These are phyloP conservation scores for Drosophila stalkeri DNA, from an alignment of 2,888 invertebrate species.

Conservation along the genomic window DNA sequence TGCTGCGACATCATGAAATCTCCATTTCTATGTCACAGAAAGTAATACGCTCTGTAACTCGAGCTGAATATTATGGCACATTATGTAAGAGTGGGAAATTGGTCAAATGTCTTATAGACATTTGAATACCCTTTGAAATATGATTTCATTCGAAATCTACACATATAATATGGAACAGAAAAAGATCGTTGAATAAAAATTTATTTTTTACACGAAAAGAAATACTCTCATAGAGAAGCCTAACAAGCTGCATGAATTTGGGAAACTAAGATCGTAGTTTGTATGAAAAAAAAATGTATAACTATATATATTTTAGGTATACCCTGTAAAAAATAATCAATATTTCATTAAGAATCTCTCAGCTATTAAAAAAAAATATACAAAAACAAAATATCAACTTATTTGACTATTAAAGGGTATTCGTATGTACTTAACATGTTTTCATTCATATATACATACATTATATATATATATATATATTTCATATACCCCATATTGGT, in stretches of 20 bases:
- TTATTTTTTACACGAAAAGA: no score
- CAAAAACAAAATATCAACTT: not conserved
- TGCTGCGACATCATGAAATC: constrained; percentile 37
- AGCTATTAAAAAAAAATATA: no score
- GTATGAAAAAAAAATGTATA: no score
- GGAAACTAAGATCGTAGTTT: no score
- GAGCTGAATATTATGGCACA: not conserved
- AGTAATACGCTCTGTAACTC: constrained; percentile 6
- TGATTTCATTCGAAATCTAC: not conserved
- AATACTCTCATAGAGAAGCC: no score
- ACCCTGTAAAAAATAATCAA: no score
- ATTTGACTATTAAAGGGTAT: not conserved
- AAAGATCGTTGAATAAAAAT: no score
- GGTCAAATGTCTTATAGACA: not conserved
- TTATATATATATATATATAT: not conserved
- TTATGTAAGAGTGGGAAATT: not conserved
- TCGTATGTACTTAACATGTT: not conserved
- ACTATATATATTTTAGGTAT: no score
- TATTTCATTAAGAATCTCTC: no score
- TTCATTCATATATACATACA: not conserved
- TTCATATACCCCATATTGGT: not conserved
- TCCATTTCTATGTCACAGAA: constrained; percentile 35
- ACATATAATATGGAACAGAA: not conserved
- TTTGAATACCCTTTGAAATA: not conserved
- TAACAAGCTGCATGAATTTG: no score